A percentile compares a stretch with the other conserved stretches of the same genome.
Evolutionary conservation across 2,113 vertebrate genomes (phyloP).

Genomic region (Misgurnus anguillicaudatus): DNA sequence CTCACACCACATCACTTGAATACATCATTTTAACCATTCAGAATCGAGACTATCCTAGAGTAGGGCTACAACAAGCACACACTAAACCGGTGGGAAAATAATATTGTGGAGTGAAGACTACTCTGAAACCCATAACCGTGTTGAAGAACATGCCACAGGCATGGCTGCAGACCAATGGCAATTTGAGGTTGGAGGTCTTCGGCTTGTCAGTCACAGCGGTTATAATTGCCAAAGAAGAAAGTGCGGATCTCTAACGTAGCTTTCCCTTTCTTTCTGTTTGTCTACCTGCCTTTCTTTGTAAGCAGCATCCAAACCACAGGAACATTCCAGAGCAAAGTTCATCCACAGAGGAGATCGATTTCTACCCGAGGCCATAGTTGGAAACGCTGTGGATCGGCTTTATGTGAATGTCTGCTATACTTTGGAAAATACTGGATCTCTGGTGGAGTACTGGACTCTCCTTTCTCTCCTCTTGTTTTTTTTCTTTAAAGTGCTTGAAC

Average conservation of each 20-base stretch:
- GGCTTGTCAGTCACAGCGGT: slow-evolving; percentile 10
- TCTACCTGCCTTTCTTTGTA: slow-evolving; percentile 3
- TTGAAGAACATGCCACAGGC: slow-evolving; percentile 7
- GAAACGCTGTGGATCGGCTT: slow-evolving; percentile 12
- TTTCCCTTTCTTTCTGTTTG: background rate
- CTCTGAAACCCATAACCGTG: slow-evolving; percentile 5
- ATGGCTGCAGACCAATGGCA: slow-evolving; percentile 28
- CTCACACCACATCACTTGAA: too few species aligned
- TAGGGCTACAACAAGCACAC: slow-evolving; percentile 9
- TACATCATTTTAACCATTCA: too few species aligned
- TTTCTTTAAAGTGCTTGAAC: slow-evolving; percentile 30
- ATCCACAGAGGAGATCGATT: slow-evolving; percentile 36
- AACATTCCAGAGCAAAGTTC: slow-evolving; percentile 39
- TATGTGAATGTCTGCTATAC: slow-evolving; percentile 10
- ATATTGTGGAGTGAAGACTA: background rate
- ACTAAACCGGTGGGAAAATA: slow-evolving; percentile 8
- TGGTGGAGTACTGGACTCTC: background rate
- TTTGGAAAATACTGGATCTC: slow-evolving; percentile 28
- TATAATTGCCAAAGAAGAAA: slow-evolving; percentile 3
- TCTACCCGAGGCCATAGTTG: slow-evolving; percentile 11
- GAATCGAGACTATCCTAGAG: slow-evolving; percentile 14
- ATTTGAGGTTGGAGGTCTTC: slow-evolving; percentile 13
- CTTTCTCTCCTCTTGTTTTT: background rate
- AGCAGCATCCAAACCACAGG: slow-evolving; percentile 21
- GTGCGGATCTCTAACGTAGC: background rate